Percentiles rank a stretch among this genome's conserved stretches.
phyloP scores from a whole-genome alignment of 1,140 invertebrate genomes.

The Psix sp. region DNA sequence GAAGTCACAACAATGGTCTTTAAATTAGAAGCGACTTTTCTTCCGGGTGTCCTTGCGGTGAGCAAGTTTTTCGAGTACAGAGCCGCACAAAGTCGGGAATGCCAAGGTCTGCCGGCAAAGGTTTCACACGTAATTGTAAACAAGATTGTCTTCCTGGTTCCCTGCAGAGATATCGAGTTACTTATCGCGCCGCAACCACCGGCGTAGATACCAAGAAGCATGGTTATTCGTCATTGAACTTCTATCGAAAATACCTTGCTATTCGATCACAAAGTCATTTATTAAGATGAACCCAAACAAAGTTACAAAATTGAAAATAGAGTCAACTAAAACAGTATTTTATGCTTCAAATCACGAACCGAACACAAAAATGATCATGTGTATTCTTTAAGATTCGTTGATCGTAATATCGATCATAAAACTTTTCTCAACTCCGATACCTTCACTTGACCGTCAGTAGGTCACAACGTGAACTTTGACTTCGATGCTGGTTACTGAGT shows the following conservation, averaged over 20 bases:
- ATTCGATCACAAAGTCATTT: no score
- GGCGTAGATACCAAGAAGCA: constrained; percentile 10
- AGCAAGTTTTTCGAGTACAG: constrained; percentile 30
- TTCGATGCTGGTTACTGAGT: background rate
- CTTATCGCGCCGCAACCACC: constrained; percentile 22
- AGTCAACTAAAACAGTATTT: no score
- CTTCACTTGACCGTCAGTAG: no score
- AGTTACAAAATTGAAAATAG: no score
- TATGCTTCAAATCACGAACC: no score
- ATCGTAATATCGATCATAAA: no score
- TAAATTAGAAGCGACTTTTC: constrained; percentile 17
- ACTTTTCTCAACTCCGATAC: no score
- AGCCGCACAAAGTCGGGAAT: constrained; percentile 30
- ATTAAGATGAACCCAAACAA: no score
- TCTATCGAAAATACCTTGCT: no score
- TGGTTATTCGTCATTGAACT: background rate
- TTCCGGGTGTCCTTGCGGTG: constrained; percentile 44
- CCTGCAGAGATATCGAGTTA: constrained; percentile 37
- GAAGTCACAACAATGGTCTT: constrained; percentile 26
- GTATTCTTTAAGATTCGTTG: no score
- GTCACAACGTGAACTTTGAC: no score
- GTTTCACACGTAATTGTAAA: constrained; percentile 57
- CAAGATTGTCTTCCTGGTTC: constrained; percentile 44
- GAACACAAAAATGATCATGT: no score
- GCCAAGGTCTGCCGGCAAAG: constrained; percentile 42